Base-by-base conservation (phyloP, 2,113 vertebrate species). In the Sialia sialis region DNA sequence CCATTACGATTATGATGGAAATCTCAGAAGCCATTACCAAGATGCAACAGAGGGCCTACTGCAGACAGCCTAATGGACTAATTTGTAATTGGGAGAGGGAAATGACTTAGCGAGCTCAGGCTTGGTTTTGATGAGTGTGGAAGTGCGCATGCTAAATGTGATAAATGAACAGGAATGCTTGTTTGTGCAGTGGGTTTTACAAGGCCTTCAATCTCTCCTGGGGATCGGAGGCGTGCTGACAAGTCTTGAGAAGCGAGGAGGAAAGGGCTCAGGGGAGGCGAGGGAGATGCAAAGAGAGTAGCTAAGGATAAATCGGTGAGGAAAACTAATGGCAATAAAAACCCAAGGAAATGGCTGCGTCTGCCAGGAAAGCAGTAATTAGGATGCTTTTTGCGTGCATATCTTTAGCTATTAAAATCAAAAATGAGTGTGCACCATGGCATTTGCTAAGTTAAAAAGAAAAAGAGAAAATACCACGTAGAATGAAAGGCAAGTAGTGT, bases 11-110 rank as follows among this genome's bases (percentile, higher is more conserved):
- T 99, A 99, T 99, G 99, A 99, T 99, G 98, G 98, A 99, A 99
- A 99, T 99, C 99, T 99, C 99, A 98, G 98, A 99, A 99, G 99
- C 99, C 99, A 99, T 99, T 99, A 99, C 98, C 98, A 98, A 98
- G 99, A 99, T 98, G 98, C 99, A 98, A 98, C 98, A 97, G 98
- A 98, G 99, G 99, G 98, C 98, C 98, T 98, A 97, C 98, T 98
- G 99, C 98, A 99, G 99, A 99, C 98, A 98, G 98, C 98, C 99
- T 99, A 99, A 99, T 99, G 99, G 99, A 99, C 99, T 99, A 98
- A 99, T 99, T 99, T 99, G 99, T 99, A 99, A 99, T 99, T 99
- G 99, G 99, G 98, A 98, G 98, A 99, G 98, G 98, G 98, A 99
- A 99, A 99, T 98, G 98, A 99, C 98, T 98, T 98, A 98, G 98